These are phyloP conservation scores for Urechis unicinctus DNA, from an alignment of 2,888 invertebrate genomes.

Conservation along the genomic window DNA sequence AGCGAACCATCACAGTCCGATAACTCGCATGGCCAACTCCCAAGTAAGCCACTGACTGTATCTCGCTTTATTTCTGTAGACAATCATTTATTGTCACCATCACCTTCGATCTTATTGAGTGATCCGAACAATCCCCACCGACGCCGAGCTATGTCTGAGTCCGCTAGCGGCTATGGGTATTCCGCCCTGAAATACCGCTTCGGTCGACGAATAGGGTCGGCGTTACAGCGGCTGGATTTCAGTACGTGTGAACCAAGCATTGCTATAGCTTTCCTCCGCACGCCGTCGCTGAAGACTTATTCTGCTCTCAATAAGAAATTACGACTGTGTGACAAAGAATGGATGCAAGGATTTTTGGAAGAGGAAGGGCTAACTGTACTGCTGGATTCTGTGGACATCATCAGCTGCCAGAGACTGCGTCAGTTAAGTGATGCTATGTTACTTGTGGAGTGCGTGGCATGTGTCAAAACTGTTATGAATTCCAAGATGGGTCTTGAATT, in stretches of 20 bases:
- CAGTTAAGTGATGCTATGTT: conserved; percentile 41
- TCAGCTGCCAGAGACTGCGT: conserved; percentile 35
- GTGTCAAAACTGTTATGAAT: conserved; percentile 63
- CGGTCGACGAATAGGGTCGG: too few species aligned
- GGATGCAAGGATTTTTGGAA: conserved; percentile 44
- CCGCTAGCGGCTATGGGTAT: too few species aligned
- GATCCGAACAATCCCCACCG: too few species aligned
- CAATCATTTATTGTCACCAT: too few species aligned
- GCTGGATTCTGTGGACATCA: conserved; percentile 35
- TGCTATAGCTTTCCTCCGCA: conserved; percentile 26
- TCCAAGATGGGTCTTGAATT: conserved; percentile 88
- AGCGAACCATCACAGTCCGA: too few species aligned
- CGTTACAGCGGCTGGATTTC: conserved; percentile 30
- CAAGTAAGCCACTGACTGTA: too few species aligned
- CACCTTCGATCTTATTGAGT: too few species aligned
- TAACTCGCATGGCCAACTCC: too few species aligned
- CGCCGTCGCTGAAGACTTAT: conserved; percentile 30
- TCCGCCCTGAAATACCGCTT: too few species aligned
- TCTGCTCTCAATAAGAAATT: conserved; percentile 37
- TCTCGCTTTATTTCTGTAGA: too few species aligned
- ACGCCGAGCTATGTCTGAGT: too few species aligned
- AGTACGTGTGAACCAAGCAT: conserved; percentile 34
- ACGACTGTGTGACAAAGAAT: conserved; percentile 27
- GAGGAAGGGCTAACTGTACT: conserved; percentile 30
- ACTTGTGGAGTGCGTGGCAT: conserved; percentile 43